These are phyloP conservation scores for Acromyrmex charruanus DNA, from an alignment of 1,140 invertebrate genomes.

Conservation along the genomic window DNA sequence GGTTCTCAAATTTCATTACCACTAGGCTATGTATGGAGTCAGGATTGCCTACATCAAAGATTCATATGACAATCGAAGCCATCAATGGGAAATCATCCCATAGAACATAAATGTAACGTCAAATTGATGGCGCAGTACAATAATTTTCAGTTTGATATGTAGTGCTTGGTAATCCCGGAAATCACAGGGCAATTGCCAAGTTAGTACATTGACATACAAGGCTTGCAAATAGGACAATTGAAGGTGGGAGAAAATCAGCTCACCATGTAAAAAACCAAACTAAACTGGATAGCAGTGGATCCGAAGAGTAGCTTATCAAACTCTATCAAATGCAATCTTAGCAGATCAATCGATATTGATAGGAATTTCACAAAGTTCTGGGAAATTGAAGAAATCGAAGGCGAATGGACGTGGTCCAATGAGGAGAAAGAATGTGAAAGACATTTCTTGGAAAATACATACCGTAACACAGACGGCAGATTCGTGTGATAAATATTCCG, in stretches of 20 bases:
- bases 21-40: too few species aligned
- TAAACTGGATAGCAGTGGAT: background rate
- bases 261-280: background rate
- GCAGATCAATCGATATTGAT: background rate
- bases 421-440: background rate
- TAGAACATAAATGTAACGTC: too few species aligned
- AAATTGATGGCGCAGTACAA: too few species aligned
- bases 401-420: accelerated
- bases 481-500: too few species aligned
- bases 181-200: too few species aligned
- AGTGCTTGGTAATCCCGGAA: too few species aligned
- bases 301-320: background rate
- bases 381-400: background rate
- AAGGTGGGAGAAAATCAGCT: background rate
- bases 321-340: background rate
- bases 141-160: too few species aligned
- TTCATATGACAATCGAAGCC: too few species aligned
- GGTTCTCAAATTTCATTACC: too few species aligned
- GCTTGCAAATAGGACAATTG: background rate
- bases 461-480: background rate
- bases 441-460: background rate
- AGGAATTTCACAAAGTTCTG: background rate
- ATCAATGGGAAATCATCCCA: too few species aligned
- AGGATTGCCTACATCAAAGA: too few species aligned
- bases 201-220: too few species aligned